These are phyloP conservation scores for Myrmecophaga tridactyla DNA, from an alignment of 2,113 vertebrate genomes.

Conservation along the genomic window DNA sequence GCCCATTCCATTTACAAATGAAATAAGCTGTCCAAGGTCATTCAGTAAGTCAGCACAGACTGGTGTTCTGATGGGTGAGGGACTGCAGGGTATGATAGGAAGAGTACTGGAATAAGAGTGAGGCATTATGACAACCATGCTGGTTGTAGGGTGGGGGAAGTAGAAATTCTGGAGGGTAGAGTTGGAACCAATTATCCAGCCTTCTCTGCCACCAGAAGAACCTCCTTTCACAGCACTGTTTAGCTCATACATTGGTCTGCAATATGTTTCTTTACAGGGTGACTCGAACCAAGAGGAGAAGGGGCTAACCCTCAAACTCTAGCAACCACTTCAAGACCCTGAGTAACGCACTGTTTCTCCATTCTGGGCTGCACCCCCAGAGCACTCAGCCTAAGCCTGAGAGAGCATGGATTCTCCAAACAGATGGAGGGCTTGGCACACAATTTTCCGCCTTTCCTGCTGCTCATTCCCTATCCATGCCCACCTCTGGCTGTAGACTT, in stretches of 20 bases:
- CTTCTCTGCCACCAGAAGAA: background rate
- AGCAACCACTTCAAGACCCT: background rate
- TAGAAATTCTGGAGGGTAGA: background rate
- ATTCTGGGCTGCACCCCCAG: background rate
- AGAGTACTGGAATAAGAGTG: background rate
- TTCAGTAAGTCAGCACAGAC: background rate
- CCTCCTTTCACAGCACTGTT: background rate
- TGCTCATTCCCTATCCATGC: background rate
- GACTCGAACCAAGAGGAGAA: background rate
- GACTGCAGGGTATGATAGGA: background rate
- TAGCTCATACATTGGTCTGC: background rate
- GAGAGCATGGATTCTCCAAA: background rate
- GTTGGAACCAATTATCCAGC: background rate
- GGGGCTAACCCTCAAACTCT: background rate
- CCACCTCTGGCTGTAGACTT: background rate
- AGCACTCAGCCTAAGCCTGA: background rate
- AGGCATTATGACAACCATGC: background rate
- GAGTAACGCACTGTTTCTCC: background rate
- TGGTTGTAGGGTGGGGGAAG: background rate
- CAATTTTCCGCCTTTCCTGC: background rate
- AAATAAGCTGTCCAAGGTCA: background rate
- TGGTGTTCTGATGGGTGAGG: background rate
- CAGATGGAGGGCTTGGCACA: background rate
- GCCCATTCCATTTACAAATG: background rate
- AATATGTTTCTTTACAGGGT: background rate